A percentile compares a stretch with the other conserved stretches of the same genome.
Evolutionary conservation across 2,797 vertebrate species (phyloP).

Genomic region (Pteropus rufus): DNA sequence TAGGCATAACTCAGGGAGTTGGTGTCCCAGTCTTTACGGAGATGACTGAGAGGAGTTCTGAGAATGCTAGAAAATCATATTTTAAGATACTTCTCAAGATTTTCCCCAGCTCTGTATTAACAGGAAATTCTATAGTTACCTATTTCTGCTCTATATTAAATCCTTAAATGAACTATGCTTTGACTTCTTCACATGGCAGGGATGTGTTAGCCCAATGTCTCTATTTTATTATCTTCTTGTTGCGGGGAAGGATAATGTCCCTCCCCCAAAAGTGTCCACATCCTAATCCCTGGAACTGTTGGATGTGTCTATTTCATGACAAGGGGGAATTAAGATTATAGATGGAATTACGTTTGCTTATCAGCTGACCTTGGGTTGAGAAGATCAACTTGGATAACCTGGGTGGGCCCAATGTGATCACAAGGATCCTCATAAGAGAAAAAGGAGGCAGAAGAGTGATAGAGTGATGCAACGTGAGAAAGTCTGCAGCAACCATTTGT

Average conservation of each 20-base stretch:
- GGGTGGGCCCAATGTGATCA: neutral
- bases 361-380: neutral
- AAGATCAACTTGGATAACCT: neutral
- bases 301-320: neutral
- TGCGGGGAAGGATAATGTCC: neutral
- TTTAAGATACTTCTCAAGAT: neutral
- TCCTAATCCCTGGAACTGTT: neutral
- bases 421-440: neutral
- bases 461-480: neutral
- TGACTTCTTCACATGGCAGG: neutral
- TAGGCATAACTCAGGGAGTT: neutral
- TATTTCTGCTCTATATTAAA: neutral
- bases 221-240: neutral
- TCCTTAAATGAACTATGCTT: neutral
- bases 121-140: neutral
- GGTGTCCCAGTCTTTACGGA: neutral
- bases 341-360: neutral
- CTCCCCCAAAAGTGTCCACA: neutral
- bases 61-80: neutral
- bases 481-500: neutral
- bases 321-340: neutral
- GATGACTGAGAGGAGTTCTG: neutral
- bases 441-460: neutral
- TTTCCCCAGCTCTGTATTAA: neutral
- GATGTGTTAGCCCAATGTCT: neutral